These are phyloP conservation scores for Dendrolimus punctatus DNA, from an alignment of 1,140 invertebrate species.

Conservation along the genomic window DNA sequence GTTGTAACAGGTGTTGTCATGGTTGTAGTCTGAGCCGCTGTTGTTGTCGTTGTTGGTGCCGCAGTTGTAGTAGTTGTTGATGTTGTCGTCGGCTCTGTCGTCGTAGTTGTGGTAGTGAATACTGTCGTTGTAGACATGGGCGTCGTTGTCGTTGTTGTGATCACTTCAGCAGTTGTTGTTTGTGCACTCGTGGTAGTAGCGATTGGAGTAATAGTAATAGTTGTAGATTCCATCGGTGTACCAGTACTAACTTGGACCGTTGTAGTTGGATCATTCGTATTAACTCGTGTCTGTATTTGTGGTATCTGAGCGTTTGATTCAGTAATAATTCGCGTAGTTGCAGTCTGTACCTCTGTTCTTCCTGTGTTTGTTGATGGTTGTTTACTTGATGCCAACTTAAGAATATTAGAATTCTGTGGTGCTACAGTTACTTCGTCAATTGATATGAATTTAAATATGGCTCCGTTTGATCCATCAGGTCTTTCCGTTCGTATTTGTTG, in stretches of 20 bases:
- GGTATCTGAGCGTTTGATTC: slow-evolving; percentile 32
- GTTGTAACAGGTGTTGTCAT: slow-evolving; percentile 19
- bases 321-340: slow-evolving; percentile 23
- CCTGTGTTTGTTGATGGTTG: slow-evolving; percentile 23
- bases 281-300: slow-evolving; percentile 40
- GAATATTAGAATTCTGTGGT: slow-evolving; percentile 56
- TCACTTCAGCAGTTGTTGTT: slow-evolving; percentile 2
- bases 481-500: slow-evolving; percentile 69
- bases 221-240: slow-evolving; percentile 19
- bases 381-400: slow-evolving; percentile 56
- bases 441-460: slow-evolving; percentile 68
- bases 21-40: slow-evolving; percentile 19
- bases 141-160: slow-evolving; percentile 5
- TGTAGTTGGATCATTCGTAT: slow-evolving; percentile 27
- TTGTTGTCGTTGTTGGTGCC: slow-evolving; percentile 21
- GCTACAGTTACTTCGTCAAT: slow-evolving; percentile 57
- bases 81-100: slow-evolving; percentile 2
- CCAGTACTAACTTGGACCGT: slow-evolving; percentile 21
- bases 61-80: slow-evolving; percentile 12
- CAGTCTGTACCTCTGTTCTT: slow-evolving; percentile 25
- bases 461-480: slow-evolving; percentile 46
- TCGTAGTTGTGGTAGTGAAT: slow-evolving; percentile 13
- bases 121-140: slow-evolving; percentile 17
- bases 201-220: slow-evolving; percentile 11
- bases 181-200: slow-evolving; percentile 9